Percentiles rank a stretch among this genome's conserved stretches.
These are phyloP conservation scores for Pseudomyrmex sp. DNA, from an alignment of 1,140 invertebrate genomes.

Conservation along the genomic window DNA sequence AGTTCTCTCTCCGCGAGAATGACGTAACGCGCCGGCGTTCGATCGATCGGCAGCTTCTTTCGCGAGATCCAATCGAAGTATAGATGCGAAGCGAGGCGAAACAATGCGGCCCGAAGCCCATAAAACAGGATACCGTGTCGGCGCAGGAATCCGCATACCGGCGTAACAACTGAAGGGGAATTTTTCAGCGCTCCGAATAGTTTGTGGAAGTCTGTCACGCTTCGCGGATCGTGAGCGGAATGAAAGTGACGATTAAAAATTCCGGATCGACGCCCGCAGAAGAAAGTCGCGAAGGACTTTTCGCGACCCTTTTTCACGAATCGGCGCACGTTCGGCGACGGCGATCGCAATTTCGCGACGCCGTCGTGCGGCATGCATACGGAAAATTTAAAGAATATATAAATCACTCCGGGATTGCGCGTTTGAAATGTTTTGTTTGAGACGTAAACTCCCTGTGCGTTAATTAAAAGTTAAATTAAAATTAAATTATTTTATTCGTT, in stretches of 20 bases:
- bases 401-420: background rate
- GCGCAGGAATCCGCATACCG: slow-evolving; percentile 63
- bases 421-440: too few relatives aligned
- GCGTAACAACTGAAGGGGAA: slow-evolving; percentile 73
- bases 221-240: slow-evolving; percentile 66
- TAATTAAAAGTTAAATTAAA: too few relatives aligned
- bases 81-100: slow-evolving; percentile 47
- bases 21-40: slow-evolving; percentile 12
- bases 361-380: background rate
- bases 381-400: background rate
- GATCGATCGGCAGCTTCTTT: slow-evolving; percentile 46
- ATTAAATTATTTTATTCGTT: background rate
- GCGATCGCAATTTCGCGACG: slow-evolving; percentile 2
- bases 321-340: background rate
- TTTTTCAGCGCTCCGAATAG: slow-evolving; percentile 73
- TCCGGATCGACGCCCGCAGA: slow-evolving; percentile 49
- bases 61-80: slow-evolving; percentile 13
- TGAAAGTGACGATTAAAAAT: slow-evolving; percentile 76
- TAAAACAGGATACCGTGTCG: slow-evolving; percentile 57
- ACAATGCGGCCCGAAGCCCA: slow-evolving; percentile 47
- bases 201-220: slow-evolving; percentile 66
- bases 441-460: too few relatives aligned
- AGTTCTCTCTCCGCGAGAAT: slow-evolving; percentile 2
- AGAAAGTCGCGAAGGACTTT: slow-evolving; percentile 59
- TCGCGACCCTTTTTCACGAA: slow-evolving; percentile 12